phyloP scores from a whole-genome alignment of 2,113 vertebrate species.

The Apistogramma diplotaenia region DNA sequence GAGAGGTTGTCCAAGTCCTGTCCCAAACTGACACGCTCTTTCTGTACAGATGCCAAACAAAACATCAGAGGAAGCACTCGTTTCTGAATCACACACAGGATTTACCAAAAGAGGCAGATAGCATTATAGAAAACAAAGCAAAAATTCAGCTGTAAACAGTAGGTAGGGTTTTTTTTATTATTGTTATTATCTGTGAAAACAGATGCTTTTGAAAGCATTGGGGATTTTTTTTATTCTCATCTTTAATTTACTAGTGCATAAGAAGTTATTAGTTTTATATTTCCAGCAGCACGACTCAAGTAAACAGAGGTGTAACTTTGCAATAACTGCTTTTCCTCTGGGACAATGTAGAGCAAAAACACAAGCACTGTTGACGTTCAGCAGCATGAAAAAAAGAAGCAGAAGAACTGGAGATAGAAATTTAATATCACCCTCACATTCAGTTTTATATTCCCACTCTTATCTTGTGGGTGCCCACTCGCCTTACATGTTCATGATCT shows the following conservation, averaged over 20 bases:
- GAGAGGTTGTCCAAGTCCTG: neutral
- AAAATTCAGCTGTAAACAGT: neutral
- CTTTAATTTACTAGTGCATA: neutral
- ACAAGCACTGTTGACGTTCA: neutral
- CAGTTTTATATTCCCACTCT: constrained; percentile 23
- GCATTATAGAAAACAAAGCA: neutral
- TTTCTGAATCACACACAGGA: neutral
- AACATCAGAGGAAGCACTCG: neutral
- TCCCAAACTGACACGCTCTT: neutral
- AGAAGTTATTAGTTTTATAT: neutral
- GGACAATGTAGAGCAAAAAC: neutral
- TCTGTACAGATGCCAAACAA: neutral
- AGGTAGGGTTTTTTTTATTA: no score
- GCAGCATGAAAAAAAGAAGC: neutral
- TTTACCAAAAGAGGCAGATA: neutral
- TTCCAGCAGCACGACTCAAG: neutral
- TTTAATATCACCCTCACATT: constrained; percentile 16
- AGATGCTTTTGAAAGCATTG: neutral
- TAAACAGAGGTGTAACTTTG: neutral
- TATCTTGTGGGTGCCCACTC: neutral
- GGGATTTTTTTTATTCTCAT: neutral
- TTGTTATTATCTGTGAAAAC: no score
- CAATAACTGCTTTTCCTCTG: neutral
- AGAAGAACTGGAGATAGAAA: neutral
- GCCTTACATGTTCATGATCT: neutral